A percentile compares a stretch with the other conserved stretches of the same genome.
phyloP scores from a whole-genome alignment of 2,797 vertebrate species.

The Euthynnus affinis region DNA sequence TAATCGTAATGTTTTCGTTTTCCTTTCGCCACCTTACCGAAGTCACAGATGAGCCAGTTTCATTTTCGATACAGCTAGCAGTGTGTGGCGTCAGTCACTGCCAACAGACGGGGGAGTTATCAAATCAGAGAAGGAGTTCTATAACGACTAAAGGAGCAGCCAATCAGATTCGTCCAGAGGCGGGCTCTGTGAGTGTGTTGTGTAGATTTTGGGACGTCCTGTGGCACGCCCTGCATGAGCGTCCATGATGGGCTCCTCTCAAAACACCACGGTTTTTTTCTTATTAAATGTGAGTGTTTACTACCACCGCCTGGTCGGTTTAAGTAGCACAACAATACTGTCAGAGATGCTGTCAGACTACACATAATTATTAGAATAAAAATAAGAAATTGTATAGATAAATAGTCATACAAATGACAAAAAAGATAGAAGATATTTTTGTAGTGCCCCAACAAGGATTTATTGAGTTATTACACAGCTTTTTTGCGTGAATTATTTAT shows the following conservation, averaged over 20 bases:
- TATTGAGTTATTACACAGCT: background rate
- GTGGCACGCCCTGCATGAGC: constrained; percentile 37
- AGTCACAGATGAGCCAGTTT: constrained; percentile 65
- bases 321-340: too few relatives aligned
- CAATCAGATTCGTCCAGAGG: constrained; percentile 54
- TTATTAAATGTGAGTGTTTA: constrained; percentile 26
- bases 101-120: background rate
- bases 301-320: constrained; percentile 52
- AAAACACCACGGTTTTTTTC: background rate
- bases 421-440: too few relatives aligned
- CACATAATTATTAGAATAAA: background rate
- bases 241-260: background rate
- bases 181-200: constrained; percentile 26
- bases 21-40: background rate
- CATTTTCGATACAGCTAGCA: constrained; percentile 74
- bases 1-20: constrained; percentile 53
- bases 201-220: background rate
- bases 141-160: background rate
- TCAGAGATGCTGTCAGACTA: background rate
- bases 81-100: constrained; percentile 45
- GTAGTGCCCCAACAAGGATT: too few relatives aligned
- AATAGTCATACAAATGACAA: too few relatives aligned
- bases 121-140: constrained; percentile 60
- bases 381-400: too few relatives aligned
- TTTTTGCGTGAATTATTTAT: background rate